Percentiles rank a stretch among this genome's conserved stretches.
phyloP scores from a whole-genome alignment of 1,140 invertebrate genomes.

The Mya arenaria region DNA sequence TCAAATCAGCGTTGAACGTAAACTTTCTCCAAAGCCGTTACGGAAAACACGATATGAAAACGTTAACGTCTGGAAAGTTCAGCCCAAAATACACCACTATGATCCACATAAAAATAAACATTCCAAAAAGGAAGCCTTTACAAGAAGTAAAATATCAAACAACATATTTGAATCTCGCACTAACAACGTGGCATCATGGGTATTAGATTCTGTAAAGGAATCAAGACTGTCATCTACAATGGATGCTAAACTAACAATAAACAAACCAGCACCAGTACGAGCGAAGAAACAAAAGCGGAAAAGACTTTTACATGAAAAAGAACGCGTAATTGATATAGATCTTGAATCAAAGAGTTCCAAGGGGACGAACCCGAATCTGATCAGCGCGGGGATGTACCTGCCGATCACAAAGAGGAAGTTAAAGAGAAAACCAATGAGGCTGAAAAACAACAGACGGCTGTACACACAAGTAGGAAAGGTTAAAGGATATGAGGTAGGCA shows the following conservation, averaged over 20 bases:
- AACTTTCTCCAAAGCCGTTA: too few species aligned
- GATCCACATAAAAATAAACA: conserved; percentile 16
- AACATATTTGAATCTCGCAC: too few species aligned
- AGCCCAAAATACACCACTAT: conserved; percentile 42
- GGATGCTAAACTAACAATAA: not conserved
- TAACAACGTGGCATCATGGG: conserved; percentile 36
- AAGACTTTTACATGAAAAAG: not conserved
- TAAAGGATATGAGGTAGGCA: conserved; percentile 51
- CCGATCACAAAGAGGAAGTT: conserved; percentile 17
- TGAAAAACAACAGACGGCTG: conserved; percentile 8
- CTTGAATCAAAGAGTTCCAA: not conserved
- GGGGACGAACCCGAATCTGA: not conserved
- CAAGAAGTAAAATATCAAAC: not conserved
- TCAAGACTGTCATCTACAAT: too few species aligned
- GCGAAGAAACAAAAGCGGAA: not conserved
- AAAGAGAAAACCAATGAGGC: conserved; percentile 13
- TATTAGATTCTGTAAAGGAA: conserved; percentile 13
- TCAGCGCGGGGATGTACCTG: conserved; percentile 39
- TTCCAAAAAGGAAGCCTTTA: not conserved
- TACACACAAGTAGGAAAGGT: conserved; percentile 43
- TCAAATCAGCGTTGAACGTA: too few species aligned
- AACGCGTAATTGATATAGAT: too few species aligned
- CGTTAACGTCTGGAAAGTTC: conserved; percentile 26
- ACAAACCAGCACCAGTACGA: not conserved
- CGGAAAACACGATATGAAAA: too few species aligned